Base-by-base conservation (phyloP, 2,888 invertebrate species). In the Toxonevra muliebris region DNA sequence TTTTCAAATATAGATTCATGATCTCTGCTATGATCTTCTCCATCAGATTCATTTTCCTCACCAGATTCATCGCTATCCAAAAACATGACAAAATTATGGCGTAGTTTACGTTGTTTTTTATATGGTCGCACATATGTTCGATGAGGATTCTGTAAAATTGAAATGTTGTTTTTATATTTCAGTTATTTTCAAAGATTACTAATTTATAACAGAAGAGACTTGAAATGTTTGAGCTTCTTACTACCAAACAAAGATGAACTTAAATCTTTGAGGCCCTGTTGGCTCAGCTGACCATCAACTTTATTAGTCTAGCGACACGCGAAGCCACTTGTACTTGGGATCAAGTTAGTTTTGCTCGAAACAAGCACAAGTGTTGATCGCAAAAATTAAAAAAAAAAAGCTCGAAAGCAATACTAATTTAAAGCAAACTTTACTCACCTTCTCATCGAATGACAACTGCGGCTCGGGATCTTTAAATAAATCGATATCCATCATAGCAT, bases 401-500 rank as follows among this genome's bases (percentile, higher is more conserved):
- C 45, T 45, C 11, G 17, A 9, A 55, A 55, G 17, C 12, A 54
- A n/a, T 17, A 45, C 45, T 48, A 48, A 5, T 48, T n/a, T 13
- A 48, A n/a, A 15, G 5, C 48, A 48, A 15, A 58, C 30, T 19
- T 30, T 17, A 53, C 71, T 60, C 71, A 83, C 83, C 74, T 76
- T 79, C 66, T 76, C 70, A 72, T 81, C 74, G 58, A 83, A 82
- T n/a, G 81, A 77, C 11, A 74, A 70, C 60, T 81, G 78, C 1
- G 80, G 79, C 7, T 80, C 80, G 1, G 69, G 60, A 60, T 82
- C 83, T n/a, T 74, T 75, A 66, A 84, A 84, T 8, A 84, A 71
- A 17, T 75, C 70, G 0, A 65, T 17, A 1, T 76, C 73, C 45
- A 75, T 73, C 7, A 71, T 61, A 7, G 61, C 48, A 48, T 17